phyloP scores from a whole-genome alignment of 2,888 invertebrate species.

The Drosophila ochracea region DNA sequence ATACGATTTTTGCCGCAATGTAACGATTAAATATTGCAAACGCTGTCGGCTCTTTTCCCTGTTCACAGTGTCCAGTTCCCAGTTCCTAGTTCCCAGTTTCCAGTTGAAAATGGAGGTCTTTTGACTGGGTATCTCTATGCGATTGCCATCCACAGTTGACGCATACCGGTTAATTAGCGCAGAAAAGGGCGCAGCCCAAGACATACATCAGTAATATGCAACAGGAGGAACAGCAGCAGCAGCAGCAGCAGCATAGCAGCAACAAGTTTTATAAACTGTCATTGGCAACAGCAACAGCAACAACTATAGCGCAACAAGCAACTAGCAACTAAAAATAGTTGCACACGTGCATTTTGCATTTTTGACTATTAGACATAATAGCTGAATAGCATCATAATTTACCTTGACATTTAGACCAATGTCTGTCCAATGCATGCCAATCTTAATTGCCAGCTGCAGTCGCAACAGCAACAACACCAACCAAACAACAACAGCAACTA shows the following conservation, averaged over 20 bases:
- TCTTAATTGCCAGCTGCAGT: constrained; percentile 67
- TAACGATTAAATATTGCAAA: constrained; percentile 78
- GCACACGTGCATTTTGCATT: constrained; percentile 74
- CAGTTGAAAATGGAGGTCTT: constrained; percentile 30
- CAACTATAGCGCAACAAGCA: constrained; percentile 6
- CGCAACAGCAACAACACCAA: constrained; percentile 35
- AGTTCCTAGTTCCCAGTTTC: not conserved
- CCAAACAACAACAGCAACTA: constrained; percentile 52
- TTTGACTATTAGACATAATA: constrained; percentile 78
- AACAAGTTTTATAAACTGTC: constrained; percentile 73
- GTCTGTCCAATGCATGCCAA: constrained; percentile 74
- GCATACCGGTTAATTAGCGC: constrained; percentile 66
- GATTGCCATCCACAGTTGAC: constrained; percentile 17
- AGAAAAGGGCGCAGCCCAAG: constrained; percentile 77
- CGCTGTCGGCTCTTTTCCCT: constrained; percentile 48
- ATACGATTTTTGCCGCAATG: constrained; percentile 78
- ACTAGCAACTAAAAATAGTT: constrained; percentile 70
- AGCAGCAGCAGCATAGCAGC: constrained; percentile 22
- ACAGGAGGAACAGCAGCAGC: constrained; percentile 15
- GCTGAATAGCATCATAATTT: constrained; percentile 80
- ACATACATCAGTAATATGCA: constrained; percentile 65
- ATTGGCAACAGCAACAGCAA: constrained; percentile 47
- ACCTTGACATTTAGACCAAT: constrained; percentile 80
- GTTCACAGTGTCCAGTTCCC: constrained; percentile 2
- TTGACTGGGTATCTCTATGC: constrained; percentile 25